Evolutionary conservation across 1,140 invertebrate species (phyloP).

Genomic region (Leucophenga varia): DNA sequence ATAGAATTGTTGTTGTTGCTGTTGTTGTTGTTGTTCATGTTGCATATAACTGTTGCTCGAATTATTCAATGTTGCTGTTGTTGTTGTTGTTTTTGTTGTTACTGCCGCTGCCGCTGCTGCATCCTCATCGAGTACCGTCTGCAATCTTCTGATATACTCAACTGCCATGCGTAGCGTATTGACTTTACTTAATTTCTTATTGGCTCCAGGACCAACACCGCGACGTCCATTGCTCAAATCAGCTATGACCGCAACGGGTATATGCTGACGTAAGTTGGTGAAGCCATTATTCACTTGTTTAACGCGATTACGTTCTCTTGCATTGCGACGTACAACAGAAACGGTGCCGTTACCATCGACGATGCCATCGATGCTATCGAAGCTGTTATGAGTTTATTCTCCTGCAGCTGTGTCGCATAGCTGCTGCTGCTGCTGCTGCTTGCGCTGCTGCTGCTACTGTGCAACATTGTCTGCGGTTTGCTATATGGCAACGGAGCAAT

Average conservation of each 20-base stretch:
- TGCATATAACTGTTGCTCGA: background rate
- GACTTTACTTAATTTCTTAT: constrained; percentile 92
- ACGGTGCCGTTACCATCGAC: constrained; percentile 22
- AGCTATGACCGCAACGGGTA: constrained; percentile 74
- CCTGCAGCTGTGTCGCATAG: background rate
- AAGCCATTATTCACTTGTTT: constrained; percentile 95
- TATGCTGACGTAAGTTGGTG: constrained; percentile 82
- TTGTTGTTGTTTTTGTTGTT: constrained; percentile 2
- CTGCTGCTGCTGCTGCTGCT: background rate
- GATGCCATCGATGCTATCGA: constrained; percentile 6
- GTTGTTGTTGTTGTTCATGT: background rate
- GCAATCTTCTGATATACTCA: constrained; percentile 88
- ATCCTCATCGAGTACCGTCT: constrained; percentile 67
- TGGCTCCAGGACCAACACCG: constrained; percentile 60
- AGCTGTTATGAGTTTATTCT: background rate
- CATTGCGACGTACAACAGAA: constrained; percentile 86
- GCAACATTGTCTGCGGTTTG: constrained; percentile 1
- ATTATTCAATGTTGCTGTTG: background rate
- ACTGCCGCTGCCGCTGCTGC: constrained; percentile 10
- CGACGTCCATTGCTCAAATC: constrained; percentile 69
- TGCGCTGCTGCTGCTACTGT: constrained; percentile 4
- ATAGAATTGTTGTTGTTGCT: background rate
- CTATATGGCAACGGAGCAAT: constrained; percentile 1
- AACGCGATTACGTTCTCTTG: constrained; percentile 89
- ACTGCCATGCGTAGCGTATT: constrained; percentile 91